Evolutionary conservation across 2,888 invertebrate species (phyloP), one percentile per base, ranked within the genome.

Genomic region (Standfussiana lucernea): DNA sequence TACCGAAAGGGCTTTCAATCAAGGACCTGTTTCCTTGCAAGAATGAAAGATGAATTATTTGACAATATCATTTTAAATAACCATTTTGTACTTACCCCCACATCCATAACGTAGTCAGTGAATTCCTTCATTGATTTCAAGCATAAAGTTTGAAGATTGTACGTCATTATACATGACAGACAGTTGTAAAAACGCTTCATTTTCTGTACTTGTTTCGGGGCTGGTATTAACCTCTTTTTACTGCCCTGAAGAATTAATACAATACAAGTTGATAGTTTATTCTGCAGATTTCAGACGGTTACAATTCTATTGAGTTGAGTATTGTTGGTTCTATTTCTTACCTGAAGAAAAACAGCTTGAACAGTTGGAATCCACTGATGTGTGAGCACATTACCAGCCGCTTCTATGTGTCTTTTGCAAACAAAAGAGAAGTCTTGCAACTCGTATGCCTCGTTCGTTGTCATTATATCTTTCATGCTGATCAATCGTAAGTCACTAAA

Each of bases 101-200:
- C 97, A 91, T 98, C 98, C 85, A 98, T 97, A 53, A 99, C 97
- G 86, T 98, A 98, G 70, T 98, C 96, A 1, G 98, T 98, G 91
- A 97, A 99, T 84, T 98, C 98, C 69, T 97, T 96, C 89, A 99
- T 97, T 8, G 99, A 99, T 88, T 98, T 97, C 62, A 99, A 95
- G 86, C 98, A 98, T 50, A 99, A 93, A 37, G 97, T 97, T 93
- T 99, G 99, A 76, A 99, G 95, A 89, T 99, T 98, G 88, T 98
- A 98, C 0, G 99, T 98, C 99, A 99, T 99, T 61, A 99, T 96
- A 45, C 98, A 98, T 0, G 98, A 98, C 2, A 99, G 97, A 89
- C 98, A 98, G 92, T 99, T 98, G 93, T 98, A 99, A 94, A 99
- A 99, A 65, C 97, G 97, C 87, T 97, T 97, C 93, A 98, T 97